Evolutionary conservation across 2,797 vertebrate species (phyloP), one percentile per base, ranked within the genome.

Genomic region (Peromyscus attwateri): DNA sequence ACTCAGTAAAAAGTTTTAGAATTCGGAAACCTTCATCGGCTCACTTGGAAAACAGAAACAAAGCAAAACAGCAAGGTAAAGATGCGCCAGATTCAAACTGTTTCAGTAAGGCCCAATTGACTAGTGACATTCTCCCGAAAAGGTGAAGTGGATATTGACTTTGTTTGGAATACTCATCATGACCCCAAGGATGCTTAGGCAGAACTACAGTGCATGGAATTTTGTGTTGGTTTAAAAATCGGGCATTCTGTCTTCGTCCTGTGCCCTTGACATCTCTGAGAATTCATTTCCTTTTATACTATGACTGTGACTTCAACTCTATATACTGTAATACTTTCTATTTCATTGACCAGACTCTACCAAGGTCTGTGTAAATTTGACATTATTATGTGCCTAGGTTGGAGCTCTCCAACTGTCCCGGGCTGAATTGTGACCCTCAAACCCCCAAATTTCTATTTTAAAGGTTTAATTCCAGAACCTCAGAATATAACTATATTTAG

Each of bases 71-170:
- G 3, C 14, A 84, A 82, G 21, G 87, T 84, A 71, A 95, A 83
- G n/a, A 82, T 14, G 14, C 64, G 49, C 95, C 62, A 96, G 43
- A 57, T 40, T 94, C 37, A 66, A 87, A 23, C 66, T 11, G 84
- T 89, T 87, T 29, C 37, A 52, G 52, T 43, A 68, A 94, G 95
- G 40, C 1, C 9, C 60, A n/a, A 49, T 23, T 62, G 94, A 95
- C 76, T 60, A 57, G n/a, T 89, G 85, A 95, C 92, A 82, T 57
- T 92, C 91, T 79, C 13, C 66, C 87, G 13, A 66, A 89, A 95
- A 88, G 37, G 60, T 96, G 92, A 95, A 97, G 90, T 95, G 60
- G 80, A 81, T 95, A 73, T 81, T 94, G 85, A 84, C 79, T 95
- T 97, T 96, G n/a, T 73, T 95, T 80, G 96, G 75, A 87, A 85